Evolutionary conservation across 2,797 vertebrate genomes (phyloP).

Genomic region (Amblyraja radiata): DNA sequence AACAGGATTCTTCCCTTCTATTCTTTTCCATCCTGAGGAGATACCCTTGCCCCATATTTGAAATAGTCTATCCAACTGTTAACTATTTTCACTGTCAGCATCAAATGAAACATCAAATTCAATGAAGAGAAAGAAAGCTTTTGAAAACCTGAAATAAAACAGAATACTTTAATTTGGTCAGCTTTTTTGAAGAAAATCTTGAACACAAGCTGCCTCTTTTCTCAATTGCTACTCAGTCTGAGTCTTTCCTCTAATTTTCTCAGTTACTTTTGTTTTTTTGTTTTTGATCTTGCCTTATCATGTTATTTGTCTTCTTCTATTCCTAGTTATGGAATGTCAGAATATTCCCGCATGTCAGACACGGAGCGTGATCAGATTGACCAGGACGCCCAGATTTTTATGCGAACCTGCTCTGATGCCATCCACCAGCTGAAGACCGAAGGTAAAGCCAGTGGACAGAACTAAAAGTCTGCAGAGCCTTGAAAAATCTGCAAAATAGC

Average conservation of each 20-base stretch:
- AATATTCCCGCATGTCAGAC: constrained; percentile 83
- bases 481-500: background rate
- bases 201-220: background rate
- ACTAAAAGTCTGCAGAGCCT: background rate
- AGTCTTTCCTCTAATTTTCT: background rate
- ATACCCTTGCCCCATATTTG: too few relatives aligned
- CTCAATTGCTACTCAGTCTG: background rate
- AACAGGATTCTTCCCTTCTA: too few relatives aligned
- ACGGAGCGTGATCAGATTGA: constrained; percentile 91
- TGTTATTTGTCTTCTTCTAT: constrained; percentile 36
- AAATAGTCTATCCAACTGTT: background rate
- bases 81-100: background rate
- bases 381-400: constrained; percentile 92
- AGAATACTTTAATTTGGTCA: background rate
- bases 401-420: constrained; percentile 88
- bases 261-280: background rate
- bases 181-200: background rate
- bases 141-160: constrained; percentile 9
- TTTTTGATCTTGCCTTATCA: background rate
- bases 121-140: too few relatives aligned
- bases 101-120: background rate
- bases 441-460: constrained; percentile 55
- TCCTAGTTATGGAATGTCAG: constrained; percentile 75
- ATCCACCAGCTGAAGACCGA: constrained; percentile 83
- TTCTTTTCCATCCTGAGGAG: too few relatives aligned